These are phyloP conservation scores for Metaphire vulgaris DNA, from an alignment of 1,140 invertebrate species.

Conservation along the genomic window DNA sequence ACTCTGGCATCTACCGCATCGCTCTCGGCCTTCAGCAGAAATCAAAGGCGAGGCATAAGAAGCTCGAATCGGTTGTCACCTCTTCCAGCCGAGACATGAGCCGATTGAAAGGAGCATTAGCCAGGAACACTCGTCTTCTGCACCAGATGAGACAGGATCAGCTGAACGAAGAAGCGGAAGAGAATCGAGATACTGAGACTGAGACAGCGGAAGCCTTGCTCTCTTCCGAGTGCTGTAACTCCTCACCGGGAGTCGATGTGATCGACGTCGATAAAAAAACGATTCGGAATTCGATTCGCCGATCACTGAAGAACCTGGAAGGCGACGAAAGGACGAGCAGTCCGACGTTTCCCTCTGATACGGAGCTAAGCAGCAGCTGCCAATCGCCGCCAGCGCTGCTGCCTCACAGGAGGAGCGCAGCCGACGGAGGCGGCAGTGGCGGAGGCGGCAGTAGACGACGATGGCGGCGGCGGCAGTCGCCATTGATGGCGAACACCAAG, in stretches of 20 bases:
- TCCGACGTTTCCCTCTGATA: constrained; percentile 91
- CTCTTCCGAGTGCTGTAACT: background rate
- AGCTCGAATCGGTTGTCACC: constrained; percentile 49
- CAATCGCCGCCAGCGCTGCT: constrained; percentile 54
- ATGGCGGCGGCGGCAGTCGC: too few relatives aligned
- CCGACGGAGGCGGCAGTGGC: constrained; percentile 5
- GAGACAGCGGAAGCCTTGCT: background rate
- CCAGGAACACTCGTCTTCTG: constrained; percentile 59
- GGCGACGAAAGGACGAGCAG: constrained; percentile 82
- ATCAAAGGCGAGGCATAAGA: constrained; percentile 64
- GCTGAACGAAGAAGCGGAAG: background rate
- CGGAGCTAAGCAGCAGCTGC: constrained; percentile 61
- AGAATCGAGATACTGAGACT: background rate
- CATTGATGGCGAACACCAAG: too few relatives aligned
- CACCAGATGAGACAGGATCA: constrained; percentile 59
- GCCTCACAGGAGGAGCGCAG: background rate
- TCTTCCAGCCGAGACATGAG: constrained; percentile 31
- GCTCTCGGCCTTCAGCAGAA: constrained; percentile 97
- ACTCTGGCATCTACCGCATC: constrained; percentile 93
- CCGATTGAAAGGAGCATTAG: too few relatives aligned
- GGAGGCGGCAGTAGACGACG: background rate
- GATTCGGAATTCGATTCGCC: background rate
- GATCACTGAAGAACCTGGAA: constrained; percentile 41
- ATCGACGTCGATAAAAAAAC: constrained; percentile 16
- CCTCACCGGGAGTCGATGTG: constrained; percentile 29